phyloP scores from a whole-genome alignment of 2,113 vertebrate genomes.

The Mohoua ochrocephala region DNA sequence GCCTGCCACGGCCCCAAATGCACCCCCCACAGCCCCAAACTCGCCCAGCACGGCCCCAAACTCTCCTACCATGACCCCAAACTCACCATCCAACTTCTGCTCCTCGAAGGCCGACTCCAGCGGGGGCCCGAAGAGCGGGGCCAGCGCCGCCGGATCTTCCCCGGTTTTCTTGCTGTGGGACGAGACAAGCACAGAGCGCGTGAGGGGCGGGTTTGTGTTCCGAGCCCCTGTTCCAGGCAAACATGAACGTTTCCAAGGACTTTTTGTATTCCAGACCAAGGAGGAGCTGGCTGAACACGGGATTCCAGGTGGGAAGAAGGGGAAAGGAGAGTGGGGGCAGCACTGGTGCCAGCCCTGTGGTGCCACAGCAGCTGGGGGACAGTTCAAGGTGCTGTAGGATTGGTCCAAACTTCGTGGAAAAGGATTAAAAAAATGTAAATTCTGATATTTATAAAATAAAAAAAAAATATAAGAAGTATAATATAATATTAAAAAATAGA shows the following conservation, averaged over 20 bases:
- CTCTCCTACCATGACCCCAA: rapidly evolving
- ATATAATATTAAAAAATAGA: too few species aligned
- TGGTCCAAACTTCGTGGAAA: not conserved
- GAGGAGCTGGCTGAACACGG: not conserved
- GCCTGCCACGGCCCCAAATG: too few species aligned
- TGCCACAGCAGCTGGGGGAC: not conserved
- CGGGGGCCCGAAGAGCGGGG: conserved; percentile 84
- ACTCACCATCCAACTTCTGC: conserved; percentile 86
- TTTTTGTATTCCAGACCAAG: rapidly evolving
- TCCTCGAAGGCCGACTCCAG: conserved; percentile 86
- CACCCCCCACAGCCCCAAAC: too few species aligned
- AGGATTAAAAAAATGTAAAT: not conserved
- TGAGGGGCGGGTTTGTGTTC: rapidly evolving
- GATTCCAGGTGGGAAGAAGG: not conserved
- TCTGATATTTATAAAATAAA: too few species aligned
- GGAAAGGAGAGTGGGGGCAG: rapidly evolving
- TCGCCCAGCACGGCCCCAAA: not conserved
- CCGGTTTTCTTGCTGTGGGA: conserved; percentile 73
- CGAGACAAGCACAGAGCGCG: not conserved
- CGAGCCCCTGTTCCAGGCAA: rapidly evolving
- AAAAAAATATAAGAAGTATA: too few species aligned
- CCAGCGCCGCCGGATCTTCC: conserved; percentile 73
- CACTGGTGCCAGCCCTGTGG: rapidly evolving
- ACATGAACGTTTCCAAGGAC: rapidly evolving
- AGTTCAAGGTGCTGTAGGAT: not conserved